Evolutionary conservation across 2,113 vertebrate genomes (phyloP).

Genomic region (Meles meles): DNA sequence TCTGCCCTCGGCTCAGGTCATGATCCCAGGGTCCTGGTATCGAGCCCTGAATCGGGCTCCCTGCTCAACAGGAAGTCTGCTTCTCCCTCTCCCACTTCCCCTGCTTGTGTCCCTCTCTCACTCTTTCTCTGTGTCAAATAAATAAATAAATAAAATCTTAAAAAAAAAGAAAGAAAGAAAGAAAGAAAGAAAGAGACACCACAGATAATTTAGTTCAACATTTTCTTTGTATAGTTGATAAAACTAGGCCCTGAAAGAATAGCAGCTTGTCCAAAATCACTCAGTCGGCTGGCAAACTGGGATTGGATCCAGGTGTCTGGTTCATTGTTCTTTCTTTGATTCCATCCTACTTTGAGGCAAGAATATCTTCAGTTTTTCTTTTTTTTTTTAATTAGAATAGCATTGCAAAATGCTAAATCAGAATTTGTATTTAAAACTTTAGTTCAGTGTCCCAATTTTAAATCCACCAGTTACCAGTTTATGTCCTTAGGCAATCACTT

Average conservation of each 20-base stretch:
- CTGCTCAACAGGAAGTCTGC: too few relatives aligned
- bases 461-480: neutral
- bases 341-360: neutral
- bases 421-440: neutral
- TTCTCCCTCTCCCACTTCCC: too few relatives aligned
- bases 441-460: neutral
- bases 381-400: constrained; percentile 12
- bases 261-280: neutral
- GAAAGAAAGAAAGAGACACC: neutral
- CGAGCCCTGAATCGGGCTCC: too few relatives aligned
- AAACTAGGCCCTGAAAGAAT: neutral
- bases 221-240: neutral
- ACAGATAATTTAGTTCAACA: neutral
- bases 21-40: too few relatives aligned
- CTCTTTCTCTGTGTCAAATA: too few relatives aligned
- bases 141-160: too few relatives aligned
- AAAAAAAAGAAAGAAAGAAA: too few relatives aligned
- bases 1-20: too few relatives aligned
- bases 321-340: neutral
- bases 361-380: neutral
- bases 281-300: neutral
- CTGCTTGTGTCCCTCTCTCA: too few relatives aligned
- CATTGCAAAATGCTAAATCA: constrained; percentile 7
- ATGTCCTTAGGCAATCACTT: neutral
- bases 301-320: neutral